Conservation (phyloP, 1,140 invertebrate genomes). For the Pinna nobilis region DNA sequence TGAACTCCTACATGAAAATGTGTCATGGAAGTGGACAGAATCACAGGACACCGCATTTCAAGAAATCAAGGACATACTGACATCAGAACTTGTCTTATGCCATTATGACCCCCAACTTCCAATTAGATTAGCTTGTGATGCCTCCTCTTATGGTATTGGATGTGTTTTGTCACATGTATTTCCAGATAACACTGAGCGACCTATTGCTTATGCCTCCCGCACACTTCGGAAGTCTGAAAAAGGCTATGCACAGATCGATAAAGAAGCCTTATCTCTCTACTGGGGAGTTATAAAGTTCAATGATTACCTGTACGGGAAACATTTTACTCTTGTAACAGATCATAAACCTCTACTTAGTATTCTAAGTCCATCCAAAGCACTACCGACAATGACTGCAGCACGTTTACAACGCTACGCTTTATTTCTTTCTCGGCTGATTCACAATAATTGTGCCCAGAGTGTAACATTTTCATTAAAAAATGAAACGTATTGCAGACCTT, state of each 20-base stretch:
- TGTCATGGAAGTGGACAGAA: constrained; percentile 19
- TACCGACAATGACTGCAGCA: constrained; percentile 57
- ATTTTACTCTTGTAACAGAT: constrained; percentile 60
- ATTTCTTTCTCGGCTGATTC: constrained; percentile 54
- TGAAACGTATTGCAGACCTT: too few relatives aligned
- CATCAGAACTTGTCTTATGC: constrained; percentile 8
- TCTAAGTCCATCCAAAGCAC: constrained; percentile 44
- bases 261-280: constrained; percentile 74
- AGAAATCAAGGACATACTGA: constrained; percentile 8
- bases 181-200: constrained; percentile 68
- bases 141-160: constrained; percentile 75
- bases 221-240: constrained; percentile 68
- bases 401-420: constrained; percentile 36
- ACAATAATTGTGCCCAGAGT: too few relatives aligned
- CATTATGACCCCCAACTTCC: constrained; percentile 21
- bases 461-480: too few relatives aligned
- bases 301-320: constrained; percentile 73
- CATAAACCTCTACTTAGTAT: constrained; percentile 66
- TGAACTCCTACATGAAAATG: constrained; percentile 19
- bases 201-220: constrained; percentile 72
- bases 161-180: constrained; percentile 74
- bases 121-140: constrained; percentile 71
- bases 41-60: constrained; percentile 6
- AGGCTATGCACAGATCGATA: constrained; percentile 75
- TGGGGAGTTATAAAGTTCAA: constrained; percentile 77